Evolutionary conservation across 2,888 invertebrate species (phyloP), one percentile per base, ranked within the genome.

Genomic region (Cacoxenus indagator): DNA sequence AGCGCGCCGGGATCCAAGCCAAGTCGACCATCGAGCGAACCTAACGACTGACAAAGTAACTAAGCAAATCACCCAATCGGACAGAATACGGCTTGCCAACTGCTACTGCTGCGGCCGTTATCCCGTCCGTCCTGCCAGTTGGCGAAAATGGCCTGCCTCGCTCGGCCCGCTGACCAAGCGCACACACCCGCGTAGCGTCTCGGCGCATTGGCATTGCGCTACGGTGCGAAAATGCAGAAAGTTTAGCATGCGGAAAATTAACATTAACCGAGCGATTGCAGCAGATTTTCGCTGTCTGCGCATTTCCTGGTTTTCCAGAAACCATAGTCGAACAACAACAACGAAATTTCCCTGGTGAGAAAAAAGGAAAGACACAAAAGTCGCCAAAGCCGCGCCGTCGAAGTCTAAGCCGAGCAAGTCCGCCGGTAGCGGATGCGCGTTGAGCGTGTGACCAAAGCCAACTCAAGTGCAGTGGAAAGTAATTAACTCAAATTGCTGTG

Each of bases 151-250:
- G 57, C 24, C n/a, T 57, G 57, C n/a, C 26, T 11, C 24, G 27
- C 14, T 27, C 27, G 27, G 37, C 31, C 9, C 31, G 31, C 31
- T 31, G 31, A 4, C 37, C 55, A 45, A 24, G 46, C 22, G 57
- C 70, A 77, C 70, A 76, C 76, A 75, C 76, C 76, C 76, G 76
- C 76, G 77, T 76, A 68, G 76, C 51, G 51, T n/a, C n/a, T n/a
- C n/a, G n/a, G n/a, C n/a, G n/a, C n/a, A n/a, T n/a, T n/a, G n/a
- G n/a, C n/a, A n/a, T 51, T 51, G 51, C 61, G 80, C 80, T 80
- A 83, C 80, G 83, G 80, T 80, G 82, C 83, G 83, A 83, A 80
- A 80, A 81, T 80, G 82, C 83, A 83, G 81, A 80, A 80, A 81
- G 78, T 79, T 80, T 79, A 80, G 80, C 81, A 84, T 82, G 81